Percentiles rank a stretch among this genome's conserved stretches.
These are phyloP conservation scores for Bradypodion pumilum DNA, from an alignment of 2,797 vertebrate genomes.

Conservation along the genomic window DNA sequence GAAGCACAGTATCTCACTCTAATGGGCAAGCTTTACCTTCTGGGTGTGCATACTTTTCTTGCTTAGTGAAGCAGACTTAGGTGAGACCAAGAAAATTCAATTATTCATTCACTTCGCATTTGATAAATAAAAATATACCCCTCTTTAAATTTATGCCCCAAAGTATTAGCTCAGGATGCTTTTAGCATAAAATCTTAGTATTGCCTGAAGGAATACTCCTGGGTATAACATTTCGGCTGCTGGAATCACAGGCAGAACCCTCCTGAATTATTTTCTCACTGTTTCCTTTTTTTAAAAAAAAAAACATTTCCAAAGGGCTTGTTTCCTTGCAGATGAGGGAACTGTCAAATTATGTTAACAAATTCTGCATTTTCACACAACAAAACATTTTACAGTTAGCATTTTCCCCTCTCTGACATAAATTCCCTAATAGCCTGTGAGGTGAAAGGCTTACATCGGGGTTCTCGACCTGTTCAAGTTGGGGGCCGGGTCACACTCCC, in stretches of 20 bases:
- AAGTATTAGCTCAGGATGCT: conserved; percentile 31
- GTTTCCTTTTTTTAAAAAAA: conserved; percentile 37
- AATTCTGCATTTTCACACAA: background rate
- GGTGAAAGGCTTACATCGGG: background rate
- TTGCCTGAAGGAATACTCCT: conserved; percentile 14
- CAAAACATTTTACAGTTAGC: background rate
- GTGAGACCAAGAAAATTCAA: conserved; percentile 1
- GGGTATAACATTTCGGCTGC: conserved; percentile 13
- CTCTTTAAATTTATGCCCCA: conserved; percentile 21
- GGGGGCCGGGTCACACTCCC: too few species aligned
- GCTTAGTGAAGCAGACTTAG: background rate
- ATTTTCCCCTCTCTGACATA: background rate
- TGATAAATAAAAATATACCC: conserved; percentile 11
- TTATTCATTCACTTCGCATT: conserved; percentile 37
- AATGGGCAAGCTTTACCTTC: background rate
- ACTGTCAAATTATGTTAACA: background rate
- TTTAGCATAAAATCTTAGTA: conserved; percentile 34
- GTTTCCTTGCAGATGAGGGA: background rate
- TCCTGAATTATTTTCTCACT: conserved; percentile 10
- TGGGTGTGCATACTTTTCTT: rapidly evolving
- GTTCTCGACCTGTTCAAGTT: too few species aligned
- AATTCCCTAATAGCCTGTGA: background rate
- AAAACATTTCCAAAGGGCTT: conserved; percentile 22
- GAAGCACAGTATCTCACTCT: background rate
- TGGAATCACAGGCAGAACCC: conserved; percentile 8